Base-by-base conservation (phyloP, 2,888 invertebrate species). In the Caradrina kadenii region DNA sequence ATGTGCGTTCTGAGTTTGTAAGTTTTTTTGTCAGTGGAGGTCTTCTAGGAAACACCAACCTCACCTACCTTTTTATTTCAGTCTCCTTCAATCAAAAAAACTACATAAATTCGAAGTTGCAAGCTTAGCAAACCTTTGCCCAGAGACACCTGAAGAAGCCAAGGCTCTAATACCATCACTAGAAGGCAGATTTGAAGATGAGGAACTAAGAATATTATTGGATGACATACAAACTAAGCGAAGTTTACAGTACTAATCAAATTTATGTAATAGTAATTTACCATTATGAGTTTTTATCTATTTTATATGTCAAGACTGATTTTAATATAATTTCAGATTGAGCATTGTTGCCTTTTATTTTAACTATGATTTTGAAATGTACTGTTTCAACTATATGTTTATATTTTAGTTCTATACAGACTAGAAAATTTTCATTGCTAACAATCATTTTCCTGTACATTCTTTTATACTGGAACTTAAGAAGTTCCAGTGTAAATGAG, bases 141-240 rank as follows among this genome's bases (percentile, higher is more conserved):
- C 99, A 0, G 99, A 99, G 95, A 99, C 98, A 52, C 98, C 99
- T 0, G 99, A 99, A 90, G 99, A 99, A 96, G 99, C 99, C 0
- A 99, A 99, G 95, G 98, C 99, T 21, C 96, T 99, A 15, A 99
- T 99, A 89, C 99, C 99, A 71, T 99, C 99, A 80, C 94, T 99
- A 78, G 99, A 99, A 93, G 99, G 99, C 50, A 97, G 99, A 85
- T 98, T 99, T 95, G 99, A 99, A 93, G 99, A 99, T 92, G 99
- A 99, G 91, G 99, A 99, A 93, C 96, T 99, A n/a, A 97, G 99
- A 84, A 98, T 99, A 89, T 97, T 99, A 84, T 96, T 99, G 73
- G 99, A 99, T 90, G 99, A 99, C 90, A 99, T 99, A 90, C 99
- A 99, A 94, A 99, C 99, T 0, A 99, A 99, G 93, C 97, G 99